These are phyloP conservation scores for Pedetes capensis DNA, from an alignment of 2,113 vertebrate species.

Conservation along the genomic window DNA sequence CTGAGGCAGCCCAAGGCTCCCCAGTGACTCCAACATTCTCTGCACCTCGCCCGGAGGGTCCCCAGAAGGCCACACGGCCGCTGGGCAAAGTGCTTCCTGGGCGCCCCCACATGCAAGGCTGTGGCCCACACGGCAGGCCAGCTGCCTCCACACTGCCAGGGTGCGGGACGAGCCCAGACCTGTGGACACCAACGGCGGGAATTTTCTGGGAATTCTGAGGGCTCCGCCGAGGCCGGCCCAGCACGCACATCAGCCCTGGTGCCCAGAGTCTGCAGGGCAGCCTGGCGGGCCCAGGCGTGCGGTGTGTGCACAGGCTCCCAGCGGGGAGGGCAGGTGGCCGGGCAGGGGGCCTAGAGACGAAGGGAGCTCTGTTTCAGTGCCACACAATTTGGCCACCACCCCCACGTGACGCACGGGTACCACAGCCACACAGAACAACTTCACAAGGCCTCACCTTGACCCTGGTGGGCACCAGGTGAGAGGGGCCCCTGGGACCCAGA, in stretches of 20 bases:
- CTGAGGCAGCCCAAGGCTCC: not conserved
- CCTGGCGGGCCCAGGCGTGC: accelerated
- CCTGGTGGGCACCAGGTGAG: not conserved
- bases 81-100: not conserved
- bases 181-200: not conserved
- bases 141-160: not conserved
- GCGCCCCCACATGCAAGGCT: not conserved
- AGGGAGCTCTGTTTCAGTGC: accelerated
- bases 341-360: accelerated
- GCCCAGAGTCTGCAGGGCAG: not conserved
- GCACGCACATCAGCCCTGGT: not conserved
- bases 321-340: accelerated
- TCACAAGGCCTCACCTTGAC: accelerated
- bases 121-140: not conserved
- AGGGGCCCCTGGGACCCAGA: accelerated
- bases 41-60: not conserved
- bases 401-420: accelerated
- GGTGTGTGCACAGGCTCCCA: accelerated
- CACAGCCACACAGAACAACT: no score
- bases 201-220: constrained; percentile 44
- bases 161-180: not conserved
- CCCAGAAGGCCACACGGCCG: accelerated
- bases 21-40: accelerated
- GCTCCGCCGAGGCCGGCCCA: not conserved
- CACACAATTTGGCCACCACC: accelerated